These are phyloP conservation scores for Heterocephalus glaber DNA, from an alignment of 2,113 vertebrate genomes.

Conservation along the genomic window DNA sequence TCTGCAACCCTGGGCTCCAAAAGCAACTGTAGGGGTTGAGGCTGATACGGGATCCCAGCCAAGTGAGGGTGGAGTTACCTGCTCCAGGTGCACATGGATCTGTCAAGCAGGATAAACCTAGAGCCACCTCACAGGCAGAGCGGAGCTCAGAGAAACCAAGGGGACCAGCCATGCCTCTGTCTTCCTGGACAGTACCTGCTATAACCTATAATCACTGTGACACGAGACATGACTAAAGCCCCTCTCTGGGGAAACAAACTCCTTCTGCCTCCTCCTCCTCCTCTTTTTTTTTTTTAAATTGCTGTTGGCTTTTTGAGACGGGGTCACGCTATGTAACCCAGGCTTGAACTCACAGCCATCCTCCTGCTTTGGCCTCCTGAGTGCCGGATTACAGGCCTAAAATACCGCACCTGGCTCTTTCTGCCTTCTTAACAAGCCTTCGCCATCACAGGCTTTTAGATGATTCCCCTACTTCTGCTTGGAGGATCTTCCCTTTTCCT, in stretches of 20 bases:
- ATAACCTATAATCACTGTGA: background rate
- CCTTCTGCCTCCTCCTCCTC: background rate
- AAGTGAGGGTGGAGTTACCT: background rate
- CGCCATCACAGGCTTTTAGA: background rate
- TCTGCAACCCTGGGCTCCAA: background rate
- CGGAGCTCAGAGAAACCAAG: background rate
- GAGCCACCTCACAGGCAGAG: background rate
- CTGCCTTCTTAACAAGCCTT: background rate
- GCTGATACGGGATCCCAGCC: background rate
- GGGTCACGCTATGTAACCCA: background rate
- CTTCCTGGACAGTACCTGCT: background rate
- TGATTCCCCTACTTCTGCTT: background rate
- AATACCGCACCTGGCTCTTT: background rate
- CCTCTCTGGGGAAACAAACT: background rate
- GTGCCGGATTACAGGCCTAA: background rate
- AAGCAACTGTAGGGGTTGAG: background rate
- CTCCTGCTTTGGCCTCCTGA: background rate
- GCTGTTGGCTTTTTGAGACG: background rate
- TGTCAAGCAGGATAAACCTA: background rate
- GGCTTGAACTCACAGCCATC: background rate
- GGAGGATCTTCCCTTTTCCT: background rate
- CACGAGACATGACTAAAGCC: background rate
- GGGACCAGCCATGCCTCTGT: no score
- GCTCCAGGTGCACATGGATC: background rate
- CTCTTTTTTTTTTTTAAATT: background rate